Evolutionary conservation across 2,113 vertebrate species (phyloP).

Genomic region (Panthera tigris): DNA sequence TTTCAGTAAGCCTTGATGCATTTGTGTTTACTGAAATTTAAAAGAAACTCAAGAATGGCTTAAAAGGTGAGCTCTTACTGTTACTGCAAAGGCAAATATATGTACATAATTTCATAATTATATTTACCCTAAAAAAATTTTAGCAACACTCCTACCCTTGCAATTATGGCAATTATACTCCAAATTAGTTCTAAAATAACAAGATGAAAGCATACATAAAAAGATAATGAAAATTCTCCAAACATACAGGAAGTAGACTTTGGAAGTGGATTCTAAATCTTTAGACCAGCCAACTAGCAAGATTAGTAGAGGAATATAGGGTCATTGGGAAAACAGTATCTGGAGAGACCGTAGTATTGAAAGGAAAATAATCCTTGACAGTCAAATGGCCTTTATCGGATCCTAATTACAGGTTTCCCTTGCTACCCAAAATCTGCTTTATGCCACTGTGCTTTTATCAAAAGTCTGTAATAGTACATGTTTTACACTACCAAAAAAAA

Average conservation of each 20-base stretch:
- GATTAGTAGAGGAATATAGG: not conserved
- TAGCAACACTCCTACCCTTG: not conserved
- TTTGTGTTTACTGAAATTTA: not conserved
- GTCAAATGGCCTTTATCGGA: conserved; percentile 36
- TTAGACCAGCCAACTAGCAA: not conserved
- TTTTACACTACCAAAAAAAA: not conserved
- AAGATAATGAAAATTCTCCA: not conserved
- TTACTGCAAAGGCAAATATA: not conserved
- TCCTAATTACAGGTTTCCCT: not conserved
- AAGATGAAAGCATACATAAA: conserved; percentile 1
- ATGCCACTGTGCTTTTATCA: not conserved
- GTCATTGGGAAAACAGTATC: not conserved
- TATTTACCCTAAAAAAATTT: not conserved
- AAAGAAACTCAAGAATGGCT: not conserved
- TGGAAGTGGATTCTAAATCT: not conserved
- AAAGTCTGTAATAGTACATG: not conserved
- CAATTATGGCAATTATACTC: not conserved
- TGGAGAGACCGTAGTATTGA: not conserved
- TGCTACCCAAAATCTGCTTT: not conserved
- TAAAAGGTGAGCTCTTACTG: not conserved
- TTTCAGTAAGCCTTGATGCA: not conserved
- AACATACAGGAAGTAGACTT: not conserved
- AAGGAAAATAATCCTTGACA: not conserved
- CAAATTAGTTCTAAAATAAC: not conserved
- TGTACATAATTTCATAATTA: not conserved